A percentile compares a stretch with the other conserved stretches of the same genome.
phyloP scores from a whole-genome alignment of 2,888 invertebrate genomes.

The Hoplodrina ambigua region DNA sequence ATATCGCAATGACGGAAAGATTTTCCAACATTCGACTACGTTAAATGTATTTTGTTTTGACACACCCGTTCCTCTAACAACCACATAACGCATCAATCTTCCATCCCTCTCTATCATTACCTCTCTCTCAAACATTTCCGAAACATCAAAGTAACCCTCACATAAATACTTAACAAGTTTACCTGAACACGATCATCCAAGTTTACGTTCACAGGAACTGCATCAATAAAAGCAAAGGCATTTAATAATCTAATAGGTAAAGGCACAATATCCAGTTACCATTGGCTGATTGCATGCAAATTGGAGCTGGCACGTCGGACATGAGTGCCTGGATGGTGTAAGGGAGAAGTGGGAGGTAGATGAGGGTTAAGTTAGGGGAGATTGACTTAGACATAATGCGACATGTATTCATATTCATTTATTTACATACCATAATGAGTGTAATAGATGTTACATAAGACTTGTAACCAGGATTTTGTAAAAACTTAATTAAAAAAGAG shows the following conservation, averaged over 20 bases:
- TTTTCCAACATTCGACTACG: too few relatives aligned
- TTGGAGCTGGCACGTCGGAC: slow-evolving; percentile 67
- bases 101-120: not conserved
- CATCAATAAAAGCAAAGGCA: slow-evolving; percentile 19
- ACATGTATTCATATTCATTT: too few relatives aligned
- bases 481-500: too few relatives aligned
- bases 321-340: slow-evolving; percentile 59
- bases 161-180: slow-evolving; percentile 32
- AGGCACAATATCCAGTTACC: slow-evolving; percentile 66
- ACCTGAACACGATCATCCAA: slow-evolving; percentile 25
- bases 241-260: slow-evolving; percentile 64
- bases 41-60: too few relatives aligned
- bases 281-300: slow-evolving; percentile 65
- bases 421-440: too few relatives aligned
- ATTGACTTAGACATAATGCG: not conserved
- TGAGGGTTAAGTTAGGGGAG: not conserved
- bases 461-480: too few relatives aligned
- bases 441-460: too few relatives aligned
- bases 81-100: not conserved
- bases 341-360: slow-evolving; percentile 17
- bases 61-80: too few relatives aligned
- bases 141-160: not conserved
- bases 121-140: slow-evolving; percentile 8
- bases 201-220: slow-evolving; percentile 6
- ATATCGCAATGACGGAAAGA: too few relatives aligned